Base-by-base conservation (phyloP, 2,113 vertebrate species). In the Oxyura jamaicensis region DNA sequence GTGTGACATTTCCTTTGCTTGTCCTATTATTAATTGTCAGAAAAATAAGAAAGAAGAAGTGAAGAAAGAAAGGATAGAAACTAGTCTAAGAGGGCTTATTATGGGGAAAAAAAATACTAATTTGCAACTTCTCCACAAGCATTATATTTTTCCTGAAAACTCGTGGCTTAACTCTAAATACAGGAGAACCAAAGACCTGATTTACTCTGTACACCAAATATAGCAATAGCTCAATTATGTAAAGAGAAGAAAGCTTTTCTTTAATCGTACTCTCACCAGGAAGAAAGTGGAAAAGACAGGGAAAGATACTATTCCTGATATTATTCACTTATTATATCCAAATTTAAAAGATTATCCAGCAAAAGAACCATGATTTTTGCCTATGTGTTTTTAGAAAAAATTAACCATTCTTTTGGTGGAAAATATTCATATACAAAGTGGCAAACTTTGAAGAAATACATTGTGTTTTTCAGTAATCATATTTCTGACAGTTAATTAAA, bases 61-160 rank as follows among this genome's bases (percentile, higher is more conserved):
- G 41, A 90, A 85, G 80, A 80, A 52, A 94, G 10, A 35, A 90
- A 68, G 21, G 48, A 56, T 13, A 67, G 46, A 86, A 74, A 59
- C 5, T 28, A 85, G 62, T 48, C 11, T 35, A 83, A 76, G 44
- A 42, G 48, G 28, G 20, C 42, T 66, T 88, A 50, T 46, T 48
- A 50, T 23, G 10, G 48, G 15, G 16, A 18, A 86, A 74, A 74
- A n/a, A 75, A 7, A 8, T 29, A 28, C 71, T 91, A 50, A 89
- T 91, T 89, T 80, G 80, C 53, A 91, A 39, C 29, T 91, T 95
- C n/a, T 83, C 46, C 39, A 89, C 77, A 87, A 89, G 20, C 28
- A 68, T 90, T 95, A 53, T 62, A 26, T 92, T 92, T 75, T 29
- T 46, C 13, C 55, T 85, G 88, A 90, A 95, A 96, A 95, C 19